Percentiles rank a stretch among this genome's conserved stretches.
Evolutionary conservation across 2,797 vertebrate genomes (phyloP).

Genomic region (Pseudomugil gertrudae): DNA sequence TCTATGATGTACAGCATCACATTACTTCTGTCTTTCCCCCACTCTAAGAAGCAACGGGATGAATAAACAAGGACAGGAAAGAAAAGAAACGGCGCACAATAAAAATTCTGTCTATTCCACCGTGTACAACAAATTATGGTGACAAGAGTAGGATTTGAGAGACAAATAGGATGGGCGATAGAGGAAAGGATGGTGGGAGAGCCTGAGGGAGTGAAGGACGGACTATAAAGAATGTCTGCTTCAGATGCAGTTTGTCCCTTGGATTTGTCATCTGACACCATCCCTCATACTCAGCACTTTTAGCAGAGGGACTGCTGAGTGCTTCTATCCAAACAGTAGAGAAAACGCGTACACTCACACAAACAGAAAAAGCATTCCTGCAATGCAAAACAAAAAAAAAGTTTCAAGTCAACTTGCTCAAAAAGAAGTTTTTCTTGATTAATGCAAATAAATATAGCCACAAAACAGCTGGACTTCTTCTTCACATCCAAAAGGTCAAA

Average conservation of each 20-base stretch:
- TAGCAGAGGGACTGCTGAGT: constrained; percentile 63
- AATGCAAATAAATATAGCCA: not conserved
- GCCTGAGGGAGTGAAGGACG: constrained; percentile 33
- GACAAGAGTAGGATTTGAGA: constrained; percentile 23
- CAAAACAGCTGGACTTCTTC: not conserved
- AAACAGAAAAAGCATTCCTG: constrained; percentile 34
- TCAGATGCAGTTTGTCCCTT: constrained; percentile 74
- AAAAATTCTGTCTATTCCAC: constrained; percentile 12
- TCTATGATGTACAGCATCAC: constrained; percentile 52
- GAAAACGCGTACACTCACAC: constrained; percentile 29
- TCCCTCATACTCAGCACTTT: constrained; percentile 79
- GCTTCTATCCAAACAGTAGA: constrained; percentile 43
- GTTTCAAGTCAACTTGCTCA: constrained; percentile 24
- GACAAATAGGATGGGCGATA: constrained; percentile 19
- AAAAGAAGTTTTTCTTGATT: not conserved
- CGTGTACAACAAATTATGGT: constrained; percentile 16
- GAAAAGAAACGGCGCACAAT: constrained; percentile 2
- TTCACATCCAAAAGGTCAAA: not conserved
- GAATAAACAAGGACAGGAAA: constrained; percentile 25
- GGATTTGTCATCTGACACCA: constrained; percentile 80
- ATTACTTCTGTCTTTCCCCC: constrained; percentile 38
- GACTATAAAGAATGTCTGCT: constrained; percentile 68
- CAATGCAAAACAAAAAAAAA: constrained; percentile 13
- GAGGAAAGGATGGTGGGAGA: constrained; percentile 14
- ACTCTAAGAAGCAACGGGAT: constrained; percentile 20